Evolutionary conservation across 2,113 vertebrate species (phyloP).

Genomic region (Pachyramphus minor): DNA sequence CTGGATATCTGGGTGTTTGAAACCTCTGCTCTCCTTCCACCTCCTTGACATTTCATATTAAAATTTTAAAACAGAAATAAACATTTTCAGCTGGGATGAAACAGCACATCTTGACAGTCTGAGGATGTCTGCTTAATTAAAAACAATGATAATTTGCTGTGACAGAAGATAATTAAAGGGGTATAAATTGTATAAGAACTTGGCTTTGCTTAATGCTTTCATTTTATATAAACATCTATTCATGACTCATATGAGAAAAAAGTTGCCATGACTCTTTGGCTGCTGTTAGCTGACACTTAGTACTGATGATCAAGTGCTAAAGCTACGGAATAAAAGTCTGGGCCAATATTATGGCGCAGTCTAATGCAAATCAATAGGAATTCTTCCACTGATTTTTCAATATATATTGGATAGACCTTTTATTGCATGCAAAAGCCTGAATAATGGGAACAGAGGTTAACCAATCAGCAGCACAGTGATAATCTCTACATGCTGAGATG

Average conservation of each 20-base stretch:
- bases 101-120: background rate
- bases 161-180: slow-evolving; percentile 12
- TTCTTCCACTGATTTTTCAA: background rate
- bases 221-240: background rate
- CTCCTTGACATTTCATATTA: background rate
- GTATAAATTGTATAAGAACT: background rate
- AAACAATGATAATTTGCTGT: background rate
- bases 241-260: background rate
- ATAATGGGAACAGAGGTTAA: background rate
- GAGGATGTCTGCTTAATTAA: background rate
- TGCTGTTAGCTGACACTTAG: background rate
- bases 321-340: background rate
- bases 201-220: background rate
- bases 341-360: background rate
- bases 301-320: background rate
- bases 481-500: background rate
- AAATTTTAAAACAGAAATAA: background rate
- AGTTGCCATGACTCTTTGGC: rapidly evolving
- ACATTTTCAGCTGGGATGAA: background rate
- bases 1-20: background rate
- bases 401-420: background rate
- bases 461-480: background rate
- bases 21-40: background rate
- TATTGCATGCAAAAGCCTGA: background rate
- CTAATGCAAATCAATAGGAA: background rate